phyloP scores from a whole-genome alignment of 2,888 invertebrate species.

The Gastracanthus pulcherrimus region DNA sequence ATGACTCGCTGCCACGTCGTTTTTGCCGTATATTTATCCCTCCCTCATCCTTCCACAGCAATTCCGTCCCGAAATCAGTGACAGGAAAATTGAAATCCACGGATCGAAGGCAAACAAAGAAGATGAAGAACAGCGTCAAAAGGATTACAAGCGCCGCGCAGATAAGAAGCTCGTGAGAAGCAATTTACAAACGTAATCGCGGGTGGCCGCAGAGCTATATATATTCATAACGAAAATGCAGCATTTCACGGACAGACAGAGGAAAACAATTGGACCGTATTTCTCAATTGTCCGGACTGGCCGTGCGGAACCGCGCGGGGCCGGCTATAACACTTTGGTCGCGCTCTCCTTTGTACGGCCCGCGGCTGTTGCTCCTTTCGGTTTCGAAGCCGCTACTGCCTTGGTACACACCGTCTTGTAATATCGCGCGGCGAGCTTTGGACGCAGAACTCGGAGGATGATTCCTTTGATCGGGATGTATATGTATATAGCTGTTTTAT shows the following conservation, averaged over 20 bases:
- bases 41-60: not conserved
- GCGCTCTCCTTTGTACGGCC: slow-evolving; percentile 29
- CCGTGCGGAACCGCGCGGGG: slow-evolving; percentile 41
- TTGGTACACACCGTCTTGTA: not conserved
- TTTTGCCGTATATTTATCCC: not conserved
- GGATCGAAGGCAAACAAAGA: not conserved
- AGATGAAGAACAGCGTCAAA: not conserved
- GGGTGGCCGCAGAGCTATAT: not conserved
- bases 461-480: not conserved
- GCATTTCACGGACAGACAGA: slow-evolving; percentile 57
- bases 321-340: slow-evolving; percentile 11
- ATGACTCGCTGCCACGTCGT: too few species aligned
- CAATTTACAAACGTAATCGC: too few species aligned
- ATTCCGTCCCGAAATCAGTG: not conserved
- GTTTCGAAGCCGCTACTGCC: slow-evolving; percentile 10
- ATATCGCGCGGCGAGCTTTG: not conserved
- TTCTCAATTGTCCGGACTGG: slow-evolving; percentile 49
- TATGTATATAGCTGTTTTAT: not conserved
- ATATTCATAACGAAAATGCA: slow-evolving; percentile 42
- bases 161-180: not conserved
- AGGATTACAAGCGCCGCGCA: not conserved
- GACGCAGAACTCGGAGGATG: not conserved
- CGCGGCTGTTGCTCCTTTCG: slow-evolving; percentile 9
- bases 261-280: slow-evolving; percentile 54
- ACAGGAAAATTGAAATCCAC: not conserved